Evolutionary conservation across 2,113 vertebrate species (phyloP).

Genomic region (Syrmaticus mikado): DNA sequence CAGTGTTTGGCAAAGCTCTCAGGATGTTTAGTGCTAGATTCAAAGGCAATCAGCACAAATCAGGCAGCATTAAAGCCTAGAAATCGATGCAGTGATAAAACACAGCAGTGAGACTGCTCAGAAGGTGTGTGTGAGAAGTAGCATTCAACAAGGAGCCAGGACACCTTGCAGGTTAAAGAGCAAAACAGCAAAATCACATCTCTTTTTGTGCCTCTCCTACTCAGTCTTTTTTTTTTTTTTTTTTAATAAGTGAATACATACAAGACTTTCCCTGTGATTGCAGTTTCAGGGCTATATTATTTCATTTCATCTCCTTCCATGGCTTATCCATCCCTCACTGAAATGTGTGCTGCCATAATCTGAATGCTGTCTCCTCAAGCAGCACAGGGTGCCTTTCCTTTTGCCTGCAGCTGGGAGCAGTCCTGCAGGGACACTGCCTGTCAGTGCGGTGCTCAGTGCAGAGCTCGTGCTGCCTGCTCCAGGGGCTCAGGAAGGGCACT

Average conservation of each 20-base stretch:
- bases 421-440: conserved; percentile 43
- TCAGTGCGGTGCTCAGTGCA: background rate
- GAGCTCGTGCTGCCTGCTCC: background rate
- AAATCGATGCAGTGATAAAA: background rate
- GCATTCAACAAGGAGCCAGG: background rate
- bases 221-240: background rate
- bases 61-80: background rate
- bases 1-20: background rate
- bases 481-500: conserved; percentile 24
- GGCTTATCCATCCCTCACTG: background rate
- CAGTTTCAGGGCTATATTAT: background rate
- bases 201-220: background rate
- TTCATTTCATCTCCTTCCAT: background rate
- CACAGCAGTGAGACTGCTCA: background rate
- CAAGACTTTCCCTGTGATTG: background rate
- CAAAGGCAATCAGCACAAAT: background rate
- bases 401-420: conserved; percentile 3
- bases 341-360: rapidly evolving
- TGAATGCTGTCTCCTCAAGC: background rate
- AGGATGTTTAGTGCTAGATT: background rate
- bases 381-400: background rate
- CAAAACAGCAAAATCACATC: background rate
- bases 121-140: background rate
- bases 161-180: background rate
- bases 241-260: background rate